Evolutionary conservation across 2,888 invertebrate genomes (phyloP).

Genomic region (Luperina testacea): DNA sequence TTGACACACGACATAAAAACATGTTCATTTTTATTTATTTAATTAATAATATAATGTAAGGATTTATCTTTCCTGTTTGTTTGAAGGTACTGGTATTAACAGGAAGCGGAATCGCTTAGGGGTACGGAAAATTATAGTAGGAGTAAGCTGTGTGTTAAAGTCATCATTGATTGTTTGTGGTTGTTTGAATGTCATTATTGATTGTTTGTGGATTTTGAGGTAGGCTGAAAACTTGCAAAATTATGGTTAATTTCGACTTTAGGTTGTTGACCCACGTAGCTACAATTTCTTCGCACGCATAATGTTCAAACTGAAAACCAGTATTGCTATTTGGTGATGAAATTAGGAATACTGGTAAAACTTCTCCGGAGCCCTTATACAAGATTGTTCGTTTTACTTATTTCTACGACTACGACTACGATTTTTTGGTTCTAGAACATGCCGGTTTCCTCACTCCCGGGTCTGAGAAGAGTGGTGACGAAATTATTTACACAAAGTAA

Average conservation of each 20-base stretch:
- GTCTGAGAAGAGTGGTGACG: too few relatives aligned
- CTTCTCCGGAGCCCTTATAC: too few relatives aligned
- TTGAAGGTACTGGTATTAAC: not conserved
- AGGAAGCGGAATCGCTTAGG: not conserved
- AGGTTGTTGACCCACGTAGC: not conserved
- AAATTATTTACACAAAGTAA: too few relatives aligned
- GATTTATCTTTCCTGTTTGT: not conserved
- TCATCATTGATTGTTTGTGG: not conserved
- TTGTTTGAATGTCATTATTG: not conserved
- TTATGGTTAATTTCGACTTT: too few relatives aligned
- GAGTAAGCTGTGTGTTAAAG: not conserved
- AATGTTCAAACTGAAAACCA: not conserved
- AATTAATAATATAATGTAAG: too few relatives aligned
- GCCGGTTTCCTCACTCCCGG: too few relatives aligned
- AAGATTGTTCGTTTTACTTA: not conserved
- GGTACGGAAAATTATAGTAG: too few relatives aligned
- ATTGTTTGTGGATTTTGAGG: not conserved
- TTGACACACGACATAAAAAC: constrained; percentile 17
- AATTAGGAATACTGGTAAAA: too few relatives aligned
- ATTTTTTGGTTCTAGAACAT: too few relatives aligned
- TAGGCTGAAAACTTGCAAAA: not conserved
- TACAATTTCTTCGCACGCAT: not conserved
- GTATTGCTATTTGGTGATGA: too few relatives aligned
- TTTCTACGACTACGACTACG: too few relatives aligned
- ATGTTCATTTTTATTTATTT: too few relatives aligned